Percentiles rank a stretch among this genome's conserved stretches.
These are phyloP conservation scores for Paelopatides confundens DNA, from an alignment of 53 echinoderm and acorn worm genomes.

Conservation along the genomic window DNA sequence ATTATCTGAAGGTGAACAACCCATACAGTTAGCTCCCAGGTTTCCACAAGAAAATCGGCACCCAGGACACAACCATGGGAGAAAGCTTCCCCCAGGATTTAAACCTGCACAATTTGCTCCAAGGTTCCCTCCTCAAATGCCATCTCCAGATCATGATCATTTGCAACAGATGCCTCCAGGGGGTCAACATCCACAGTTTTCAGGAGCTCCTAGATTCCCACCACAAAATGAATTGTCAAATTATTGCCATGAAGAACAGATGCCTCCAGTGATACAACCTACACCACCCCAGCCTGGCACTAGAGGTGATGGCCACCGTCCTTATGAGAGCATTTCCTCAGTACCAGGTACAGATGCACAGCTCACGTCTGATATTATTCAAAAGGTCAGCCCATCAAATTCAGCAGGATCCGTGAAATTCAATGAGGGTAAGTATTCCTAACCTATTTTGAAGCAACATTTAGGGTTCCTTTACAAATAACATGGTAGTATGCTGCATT, in stretches of 20 bases:
- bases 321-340: neutral
- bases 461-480: no score
- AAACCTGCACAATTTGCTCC: neutral
- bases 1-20: no score
- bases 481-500: neutral
- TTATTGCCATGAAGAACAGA: neutral
- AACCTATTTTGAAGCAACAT: no score
- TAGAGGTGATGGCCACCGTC: neutral
- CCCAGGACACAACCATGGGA: neutral
- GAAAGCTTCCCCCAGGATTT: neutral
- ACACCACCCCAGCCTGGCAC: neutral
- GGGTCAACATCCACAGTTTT: neutral
- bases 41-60: neutral
- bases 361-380: neutral
- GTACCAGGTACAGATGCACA: neutral
- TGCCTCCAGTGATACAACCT: slow-evolving; percentile 6
- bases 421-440: neutral
- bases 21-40: no score
- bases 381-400: neutral
- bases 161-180: neutral
- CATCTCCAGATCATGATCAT: neutral
- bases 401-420: neutral
- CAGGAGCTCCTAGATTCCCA: no score
- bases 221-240: neutral
- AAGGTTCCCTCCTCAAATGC: neutral